Conservation (phyloP, 2,888 invertebrate genomes). For the Drosophila siamana region DNA sequence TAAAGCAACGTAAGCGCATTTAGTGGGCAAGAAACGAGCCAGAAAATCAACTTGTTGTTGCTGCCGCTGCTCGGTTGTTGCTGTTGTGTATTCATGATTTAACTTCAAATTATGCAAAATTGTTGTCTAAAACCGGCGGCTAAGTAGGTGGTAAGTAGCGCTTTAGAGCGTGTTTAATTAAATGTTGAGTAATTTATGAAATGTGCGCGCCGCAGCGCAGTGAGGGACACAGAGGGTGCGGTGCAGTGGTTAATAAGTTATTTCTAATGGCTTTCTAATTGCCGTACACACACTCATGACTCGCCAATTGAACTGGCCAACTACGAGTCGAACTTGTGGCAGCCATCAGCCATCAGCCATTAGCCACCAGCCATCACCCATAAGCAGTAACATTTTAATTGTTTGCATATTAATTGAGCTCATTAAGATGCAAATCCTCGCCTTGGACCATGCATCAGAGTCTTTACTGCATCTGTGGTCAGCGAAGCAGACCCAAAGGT, state of each 20-base stretch:
- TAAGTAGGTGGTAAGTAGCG: conserved; percentile 82
- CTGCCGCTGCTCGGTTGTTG: conserved; percentile 19
- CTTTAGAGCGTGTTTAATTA: conserved; percentile 82
- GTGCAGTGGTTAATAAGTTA: conserved; percentile 68
- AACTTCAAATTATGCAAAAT: conserved; percentile 78
- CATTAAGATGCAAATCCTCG: conserved; percentile 75
- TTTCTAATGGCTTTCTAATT: conserved; percentile 80
- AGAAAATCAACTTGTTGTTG: conserved; percentile 57
- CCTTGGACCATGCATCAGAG: conserved; percentile 15
- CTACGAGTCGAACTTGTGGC: conserved; percentile 37
- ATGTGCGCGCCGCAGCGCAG: conserved; percentile 41
- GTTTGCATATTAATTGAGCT: conserved; percentile 63
- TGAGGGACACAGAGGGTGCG: not conserved
- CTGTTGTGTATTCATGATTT: conserved; percentile 65
- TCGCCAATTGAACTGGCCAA: not conserved
- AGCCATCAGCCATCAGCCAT: conserved; percentile 39
- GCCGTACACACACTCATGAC: conserved; percentile 43
- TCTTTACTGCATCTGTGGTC: conserved; percentile 15
- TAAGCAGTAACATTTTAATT: conserved; percentile 76
- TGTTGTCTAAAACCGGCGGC: conserved; percentile 79
- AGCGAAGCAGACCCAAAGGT: conserved; percentile 26
- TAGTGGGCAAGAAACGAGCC: conserved; percentile 28
- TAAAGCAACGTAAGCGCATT: not conserved
- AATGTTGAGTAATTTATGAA: conserved; percentile 82
- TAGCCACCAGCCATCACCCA: conserved; percentile 38